Evolutionary conservation across 2,797 vertebrate genomes (phyloP).

Genomic region (Naso thynnoides): DNA sequence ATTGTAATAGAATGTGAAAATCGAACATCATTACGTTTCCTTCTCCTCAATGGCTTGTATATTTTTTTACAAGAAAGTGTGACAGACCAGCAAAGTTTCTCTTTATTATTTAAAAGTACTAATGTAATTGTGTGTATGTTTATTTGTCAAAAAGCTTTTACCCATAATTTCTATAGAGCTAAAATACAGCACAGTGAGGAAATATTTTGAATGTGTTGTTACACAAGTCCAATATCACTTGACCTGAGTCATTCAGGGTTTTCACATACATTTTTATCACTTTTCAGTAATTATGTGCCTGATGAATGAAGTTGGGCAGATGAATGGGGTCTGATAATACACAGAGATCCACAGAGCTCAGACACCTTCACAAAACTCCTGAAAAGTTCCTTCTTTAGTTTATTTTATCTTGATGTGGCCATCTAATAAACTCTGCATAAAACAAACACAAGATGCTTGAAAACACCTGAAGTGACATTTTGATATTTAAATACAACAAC

Average conservation of each 20-base stretch:
- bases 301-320: neutral
- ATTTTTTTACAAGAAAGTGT: conserved; percentile 24
- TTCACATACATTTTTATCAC: neutral
- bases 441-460: neutral
- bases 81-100: neutral
- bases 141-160: neutral
- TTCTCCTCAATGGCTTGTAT: conserved; percentile 54
- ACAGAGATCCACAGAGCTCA: neutral
- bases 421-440: conserved; percentile 1
- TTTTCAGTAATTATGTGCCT: conserved; percentile 5
- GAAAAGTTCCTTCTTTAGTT: conserved; percentile 12
- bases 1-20: conserved; percentile 53
- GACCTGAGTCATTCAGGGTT: neutral
- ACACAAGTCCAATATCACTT: neutral
- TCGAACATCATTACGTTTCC: conserved; percentile 51
- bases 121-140: neutral
- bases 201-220: neutral
- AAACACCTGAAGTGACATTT: neutral
- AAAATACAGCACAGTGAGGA: neutral
- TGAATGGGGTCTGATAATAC: conserved; percentile 12
- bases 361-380: conserved; percentile 4
- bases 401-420: neutral
- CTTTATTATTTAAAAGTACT: neutral
- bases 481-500: neutral
- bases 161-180: neutral